Base-by-base conservation (phyloP, 2,888 invertebrate species). In the Caenorhabditis virilis region DNA sequence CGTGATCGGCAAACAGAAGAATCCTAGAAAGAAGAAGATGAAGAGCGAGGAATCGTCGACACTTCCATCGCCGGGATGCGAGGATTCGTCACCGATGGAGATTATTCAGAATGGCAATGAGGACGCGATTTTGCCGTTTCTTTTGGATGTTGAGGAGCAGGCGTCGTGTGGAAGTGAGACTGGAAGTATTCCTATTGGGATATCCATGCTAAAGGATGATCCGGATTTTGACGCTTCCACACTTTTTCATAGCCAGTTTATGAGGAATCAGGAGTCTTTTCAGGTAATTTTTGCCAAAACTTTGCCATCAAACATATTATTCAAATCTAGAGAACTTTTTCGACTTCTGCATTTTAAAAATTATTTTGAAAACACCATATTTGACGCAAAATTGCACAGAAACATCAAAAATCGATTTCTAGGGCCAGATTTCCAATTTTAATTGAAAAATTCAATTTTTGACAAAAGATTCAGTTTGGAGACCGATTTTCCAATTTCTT, bases 1-100 rank as follows among this genome's bases (percentile, higher is more conserved):
- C 60, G 65, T 81, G 49, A 81, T 81, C 48, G 81, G 81, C 4
- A 81, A 81, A 58, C 81, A 81, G 63, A 80, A 82, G 62, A 81
- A 81, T 55, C 81, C 81, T 22, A 63, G 81, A 16, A 72, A 78
- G 50, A 70, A 78, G 50, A 80, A 79, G 55, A 54, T 78, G 50
- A 74, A 74, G 52, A 36, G 56, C n/a, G 77, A 77, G 30, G 77
- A 78, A 18, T 66, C 72, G 18, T 70, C 67, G 9, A n/a, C n/a
- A n/a, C 65, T 78, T 22, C 78, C 77, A 11, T 78, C 78, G 3
- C 79, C 78, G 16, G 49, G 68, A 4, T 56, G 64, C 36, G 68
- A 60, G 26, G n/a, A n/a, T n/a, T n/a, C n/a, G n/a, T 63, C 59
- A 11, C 61, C 61, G 33, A 51, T 43, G 1, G 33, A 49, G 9